Base-by-base conservation (phyloP, 2,113 vertebrate species). In the Triplophysa tibetana region DNA sequence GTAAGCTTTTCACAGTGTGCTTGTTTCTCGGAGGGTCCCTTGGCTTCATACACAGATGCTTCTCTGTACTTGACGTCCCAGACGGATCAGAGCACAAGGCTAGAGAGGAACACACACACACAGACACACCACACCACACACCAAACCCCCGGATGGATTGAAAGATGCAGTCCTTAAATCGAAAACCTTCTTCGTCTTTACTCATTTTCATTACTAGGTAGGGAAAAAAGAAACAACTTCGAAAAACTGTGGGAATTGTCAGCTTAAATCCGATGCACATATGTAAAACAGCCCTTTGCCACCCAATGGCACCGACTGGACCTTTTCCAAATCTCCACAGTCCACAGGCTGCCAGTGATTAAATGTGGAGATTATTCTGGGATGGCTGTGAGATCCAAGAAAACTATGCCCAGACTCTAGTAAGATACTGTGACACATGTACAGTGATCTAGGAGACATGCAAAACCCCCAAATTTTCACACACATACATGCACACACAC, bases 1-100 rank as follows among this genome's bases (percentile, higher is more conserved):
- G 82, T 83, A 81, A 65, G 21, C 77, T 87, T 89, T 88, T 90
- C 86, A 86, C 79, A 75, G 85, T 2, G 26, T 41, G 85, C 90
- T 92, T 88, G 88, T 91, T 88, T 80, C 77, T 87, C 66, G 2
- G n/a, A 76, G 86, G 83, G 86, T 89, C 83, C 88, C 77, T 85
- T 84, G 43, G 11, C 74, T 84, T 86, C 86, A 85, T 83, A 87
- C 86, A 91, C 89, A 90, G 87, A 88, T 70, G 26, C 65, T 83
- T 81, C 88, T 89, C 90, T 92, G 89, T 92, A 85, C 77, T 45
- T 66, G 81, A 82, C 52, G 77, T 82, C 70, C 56, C 69, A 38
- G 38, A 72, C 38, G 10, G 68, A 79, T 78, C 38, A 79, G 70
- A 74, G 65, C 62, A 78, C 64, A 77, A 78, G 72, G 69, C 43